These are phyloP conservation scores for Camarhynchus parvulus DNA, from an alignment of 2,113 vertebrate genomes.

Conservation along the genomic window DNA sequence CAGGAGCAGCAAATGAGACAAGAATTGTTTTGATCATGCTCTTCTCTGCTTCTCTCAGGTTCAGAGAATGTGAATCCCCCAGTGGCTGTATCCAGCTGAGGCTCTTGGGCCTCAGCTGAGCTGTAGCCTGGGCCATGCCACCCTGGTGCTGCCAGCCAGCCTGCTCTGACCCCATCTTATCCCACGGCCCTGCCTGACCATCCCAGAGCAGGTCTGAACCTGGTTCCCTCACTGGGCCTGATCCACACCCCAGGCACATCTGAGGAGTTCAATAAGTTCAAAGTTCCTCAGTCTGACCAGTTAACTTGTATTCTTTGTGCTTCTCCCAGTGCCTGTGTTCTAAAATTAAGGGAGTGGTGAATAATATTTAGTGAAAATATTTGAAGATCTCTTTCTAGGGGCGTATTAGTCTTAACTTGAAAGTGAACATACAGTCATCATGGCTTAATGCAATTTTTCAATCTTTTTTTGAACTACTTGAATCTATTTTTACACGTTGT, in stretches of 20 bases:
- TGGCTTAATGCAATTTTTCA: neutral
- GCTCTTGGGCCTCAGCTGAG: neutral
- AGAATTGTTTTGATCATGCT: too few species aligned
- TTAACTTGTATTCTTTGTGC: neutral
- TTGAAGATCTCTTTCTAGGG: neutral
- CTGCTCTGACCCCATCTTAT: neutral
- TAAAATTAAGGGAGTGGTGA: neutral
- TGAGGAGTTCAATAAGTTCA: neutral
- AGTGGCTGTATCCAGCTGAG: neutral
- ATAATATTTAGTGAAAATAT: neutral
- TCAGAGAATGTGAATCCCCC: too few species aligned
- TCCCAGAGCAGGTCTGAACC: neutral
- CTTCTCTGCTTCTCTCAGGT: too few species aligned
- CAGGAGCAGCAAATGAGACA: too few species aligned
- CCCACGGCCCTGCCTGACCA: accelerated
- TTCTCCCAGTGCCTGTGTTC: neutral
- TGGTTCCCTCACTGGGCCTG: neutral
- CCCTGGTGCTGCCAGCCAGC: neutral
- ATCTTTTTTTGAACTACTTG: neutral
- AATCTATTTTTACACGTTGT: neutral
- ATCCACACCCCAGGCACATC: neutral
- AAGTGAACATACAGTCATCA: neutral
- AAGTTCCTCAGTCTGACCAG: neutral
- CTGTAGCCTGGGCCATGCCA: accelerated
- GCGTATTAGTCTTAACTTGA: neutral